A percentile compares a stretch with the other conserved stretches of the same genome.
Conservation (phyloP, 1,140 invertebrate species). For the Rhopalosiphum maidis region DNA sequence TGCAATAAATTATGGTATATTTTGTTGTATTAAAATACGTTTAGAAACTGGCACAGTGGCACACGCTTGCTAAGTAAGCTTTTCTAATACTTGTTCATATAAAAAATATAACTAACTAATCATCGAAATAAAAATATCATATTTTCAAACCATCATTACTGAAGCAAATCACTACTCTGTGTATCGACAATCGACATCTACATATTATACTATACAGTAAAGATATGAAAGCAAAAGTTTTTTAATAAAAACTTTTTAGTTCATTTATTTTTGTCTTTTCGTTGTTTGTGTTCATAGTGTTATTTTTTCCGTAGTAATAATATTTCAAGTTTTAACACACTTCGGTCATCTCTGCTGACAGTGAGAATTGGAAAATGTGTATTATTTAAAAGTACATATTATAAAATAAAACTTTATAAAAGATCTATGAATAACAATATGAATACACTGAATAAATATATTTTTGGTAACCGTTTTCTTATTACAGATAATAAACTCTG, state of each 20-base stretch:
- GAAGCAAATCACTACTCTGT: background rate
- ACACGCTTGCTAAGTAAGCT: no score
- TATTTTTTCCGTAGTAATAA: background rate
- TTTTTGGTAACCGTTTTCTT: background rate
- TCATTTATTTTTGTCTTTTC: slow-evolving; percentile 40
- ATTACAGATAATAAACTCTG: background rate
- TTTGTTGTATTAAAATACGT: no score
- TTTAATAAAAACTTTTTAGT: slow-evolving; percentile 46
- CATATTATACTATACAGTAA: background rate
- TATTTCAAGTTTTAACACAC: background rate
- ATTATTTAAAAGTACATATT: background rate
- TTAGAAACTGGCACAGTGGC: no score
- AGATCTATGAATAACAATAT: background rate
- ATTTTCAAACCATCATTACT: background rate
- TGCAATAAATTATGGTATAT: no score
- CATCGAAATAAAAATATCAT: no score
- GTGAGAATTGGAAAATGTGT: background rate
- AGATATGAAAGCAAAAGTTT: slow-evolving; percentile 39
- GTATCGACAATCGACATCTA: background rate
- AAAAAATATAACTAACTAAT: no score
- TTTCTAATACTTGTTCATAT: no score
- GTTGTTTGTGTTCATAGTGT: background rate
- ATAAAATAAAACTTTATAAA: background rate
- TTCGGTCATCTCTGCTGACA: background rate
- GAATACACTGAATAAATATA: background rate